A percentile compares a stretch with the other conserved stretches of the same genome.
Conservation (phyloP, 2,113 vertebrate species). For the Takifugu flavidus region DNA sequence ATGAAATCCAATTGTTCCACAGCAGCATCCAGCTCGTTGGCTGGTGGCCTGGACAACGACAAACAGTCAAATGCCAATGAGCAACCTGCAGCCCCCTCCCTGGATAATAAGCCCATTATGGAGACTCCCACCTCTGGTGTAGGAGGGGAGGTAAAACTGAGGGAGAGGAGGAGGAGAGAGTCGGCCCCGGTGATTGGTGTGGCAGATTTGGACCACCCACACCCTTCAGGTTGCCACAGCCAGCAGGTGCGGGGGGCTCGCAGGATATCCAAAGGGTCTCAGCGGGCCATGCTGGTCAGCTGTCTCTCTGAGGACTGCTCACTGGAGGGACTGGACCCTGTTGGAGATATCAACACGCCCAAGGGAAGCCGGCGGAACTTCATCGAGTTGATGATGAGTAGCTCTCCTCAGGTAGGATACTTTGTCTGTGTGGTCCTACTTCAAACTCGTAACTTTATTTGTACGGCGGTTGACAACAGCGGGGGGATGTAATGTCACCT, state of each 20-base stretch:
- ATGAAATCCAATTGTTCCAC: constrained; percentile 9
- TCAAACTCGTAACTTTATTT: neutral
- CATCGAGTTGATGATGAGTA: constrained; percentile 79
- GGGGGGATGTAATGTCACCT: neutral
- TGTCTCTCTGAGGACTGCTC: constrained; percentile 69
- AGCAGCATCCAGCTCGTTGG: constrained; percentile 23
- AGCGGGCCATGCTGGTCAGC: constrained; percentile 64
- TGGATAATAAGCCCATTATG: constrained; percentile 6
- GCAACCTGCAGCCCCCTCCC: constrained; percentile 20
- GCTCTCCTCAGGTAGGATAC: constrained; percentile 77
- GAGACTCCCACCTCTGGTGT: constrained; percentile 15
- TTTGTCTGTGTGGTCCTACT: neutral
- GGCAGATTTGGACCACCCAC: constrained; percentile 48
- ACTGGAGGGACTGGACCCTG: constrained; percentile 51
- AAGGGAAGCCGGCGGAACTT: constrained; percentile 75
- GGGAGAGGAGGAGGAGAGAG: constrained; percentile 64
- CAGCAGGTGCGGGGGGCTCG: constrained; percentile 58
- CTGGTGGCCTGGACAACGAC: constrained; percentile 39
- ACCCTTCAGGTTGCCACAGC: constrained; percentile 25
- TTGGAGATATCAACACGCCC: constrained; percentile 63
- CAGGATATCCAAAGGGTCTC: constrained; percentile 62
- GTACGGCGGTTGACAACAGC: neutral
- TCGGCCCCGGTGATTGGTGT: constrained; percentile 57
- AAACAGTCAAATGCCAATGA: constrained; percentile 40
- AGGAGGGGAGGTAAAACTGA: constrained; percentile 59